Evolutionary conservation across 2,888 invertebrate species (phyloP).

Genomic region (Diarsia rubi): DNA sequence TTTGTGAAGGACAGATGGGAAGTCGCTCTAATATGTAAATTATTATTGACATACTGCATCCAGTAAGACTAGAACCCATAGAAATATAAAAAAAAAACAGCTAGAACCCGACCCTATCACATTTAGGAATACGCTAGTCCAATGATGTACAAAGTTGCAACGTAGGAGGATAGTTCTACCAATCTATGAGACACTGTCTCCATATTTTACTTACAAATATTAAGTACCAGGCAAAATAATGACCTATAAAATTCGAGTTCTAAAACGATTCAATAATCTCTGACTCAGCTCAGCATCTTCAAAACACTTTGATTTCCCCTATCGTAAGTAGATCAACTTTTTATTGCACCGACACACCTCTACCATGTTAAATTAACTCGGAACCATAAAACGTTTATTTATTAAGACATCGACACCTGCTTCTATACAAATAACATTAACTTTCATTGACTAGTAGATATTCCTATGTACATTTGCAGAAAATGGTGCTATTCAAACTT

Average conservation of each 20-base stretch:
- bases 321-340: conserved; percentile 13
- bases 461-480: neutral
- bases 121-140: neutral
- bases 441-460: neutral
- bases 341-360: conserved; percentile 22
- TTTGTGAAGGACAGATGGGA: neutral
- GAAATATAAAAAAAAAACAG: too few species aligned
- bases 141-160: neutral
- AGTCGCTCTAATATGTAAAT: neutral
- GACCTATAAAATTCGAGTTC: neutral
- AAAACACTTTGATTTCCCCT: neutral
- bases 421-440: neutral
- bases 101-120: neutral
- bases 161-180: neutral
- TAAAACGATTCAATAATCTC: neutral
- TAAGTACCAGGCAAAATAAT: neutral
- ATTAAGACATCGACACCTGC: conserved; percentile 15
- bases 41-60: neutral
- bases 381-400: conserved; percentile 8
- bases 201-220: neutral
- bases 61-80: neutral
- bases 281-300: neutral
- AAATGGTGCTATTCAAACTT: neutral
- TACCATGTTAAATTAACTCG: conserved; percentile 27
- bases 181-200: neutral